Evolutionary conservation across 2,113 vertebrate species (phyloP), one percentile per base, ranked within the genome.

Genomic region (Dipodomys stephensi): DNA sequence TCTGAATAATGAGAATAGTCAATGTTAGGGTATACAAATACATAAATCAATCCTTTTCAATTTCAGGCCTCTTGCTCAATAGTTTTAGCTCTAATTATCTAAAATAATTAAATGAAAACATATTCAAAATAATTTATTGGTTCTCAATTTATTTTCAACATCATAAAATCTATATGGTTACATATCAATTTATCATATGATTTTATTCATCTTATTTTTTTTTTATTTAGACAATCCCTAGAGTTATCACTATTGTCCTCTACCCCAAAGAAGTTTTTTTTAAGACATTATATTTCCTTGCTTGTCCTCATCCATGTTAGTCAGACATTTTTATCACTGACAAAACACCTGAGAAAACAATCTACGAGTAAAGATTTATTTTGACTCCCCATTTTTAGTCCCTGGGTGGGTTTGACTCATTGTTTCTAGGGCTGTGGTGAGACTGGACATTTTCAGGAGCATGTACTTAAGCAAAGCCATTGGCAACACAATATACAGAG

Each of bases 91-190:
- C 18, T 83, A 86, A 83, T 57, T 57, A 68, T 69, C n/a, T 18
- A 57, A 53, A 11, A 80, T 39, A 71, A 74, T 68, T 76, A 57
- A 89, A 65, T 65, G 11, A 72, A 35, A 94, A 92, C 10, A 35
- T 81, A 79, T 74, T 80, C 64, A 71, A 71, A 83, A 82, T 46
- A 46, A 83, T 77, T 39, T 83, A 69, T 32, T 79, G 60, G 0
- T 10, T 79, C 19, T 83, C 76, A 88, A 23, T 78, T 90, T 62
- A 39, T 69, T 91, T 87, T 90, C 80, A 65, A 35, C 60, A 19
- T 4, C 87, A 23, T 7, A 27, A 49, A 65, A 6, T 76, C 11
- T 80, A 23, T 67, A 39, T 2, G 81, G 0, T 16, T 65, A 76
- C 13, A 30, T 74, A n/a, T 7, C 64, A 30, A 78, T 64, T 81